Base-by-base conservation (phyloP, 2,888 invertebrate species). In the Lordiphosa fenestrarum region DNA sequence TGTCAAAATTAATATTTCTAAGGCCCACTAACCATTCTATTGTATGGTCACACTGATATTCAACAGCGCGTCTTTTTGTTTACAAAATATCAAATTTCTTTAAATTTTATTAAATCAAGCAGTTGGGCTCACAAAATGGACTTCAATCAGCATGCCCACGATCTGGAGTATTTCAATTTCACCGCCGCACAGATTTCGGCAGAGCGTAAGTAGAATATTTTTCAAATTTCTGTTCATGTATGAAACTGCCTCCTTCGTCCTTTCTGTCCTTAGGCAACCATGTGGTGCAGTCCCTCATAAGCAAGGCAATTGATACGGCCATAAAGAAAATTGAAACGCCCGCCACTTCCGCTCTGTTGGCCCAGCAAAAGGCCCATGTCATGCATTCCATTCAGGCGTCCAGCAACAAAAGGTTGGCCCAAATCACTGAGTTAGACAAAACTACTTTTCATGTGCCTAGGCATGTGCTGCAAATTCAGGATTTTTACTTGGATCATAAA, bases 391-490 rank as follows among this genome's bases (percentile, higher is more conserved):
- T 88, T 42, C 57, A 66, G 30, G 41, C 55, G 0, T 50, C 74
- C 2, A 78, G 87, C 39, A 58, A 65, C 4, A 19, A 46, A 2
- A 73, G 71, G 4, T 55, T 88, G 0, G 42, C 65, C 7, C 15
- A 12, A 0, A 62, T 87, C 1, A 62, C 75, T 3, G 52, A 71
- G 3, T 41, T 87, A 23, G 86, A 88, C 55, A 67, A 66, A 13
- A 67, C 72, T 10, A 64, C 77, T 50, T 88, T 89, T 50, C 63
- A 68, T 0, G 75, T 89, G 25, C 89, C 89, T 0, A 64, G 78
- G 2, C 76, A 88, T 73, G 84, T 89, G 4, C 53, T 88, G 4
- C 66, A 85, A 5, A 69, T 73, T 0, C 75, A 80, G 4, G 87
- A 88, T 42, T 68, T 78, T 13, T 73, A 73, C 6, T 69, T 86